Conservation (phyloP, 2,113 vertebrate species). For the Cyrtonyx montezumae region DNA sequence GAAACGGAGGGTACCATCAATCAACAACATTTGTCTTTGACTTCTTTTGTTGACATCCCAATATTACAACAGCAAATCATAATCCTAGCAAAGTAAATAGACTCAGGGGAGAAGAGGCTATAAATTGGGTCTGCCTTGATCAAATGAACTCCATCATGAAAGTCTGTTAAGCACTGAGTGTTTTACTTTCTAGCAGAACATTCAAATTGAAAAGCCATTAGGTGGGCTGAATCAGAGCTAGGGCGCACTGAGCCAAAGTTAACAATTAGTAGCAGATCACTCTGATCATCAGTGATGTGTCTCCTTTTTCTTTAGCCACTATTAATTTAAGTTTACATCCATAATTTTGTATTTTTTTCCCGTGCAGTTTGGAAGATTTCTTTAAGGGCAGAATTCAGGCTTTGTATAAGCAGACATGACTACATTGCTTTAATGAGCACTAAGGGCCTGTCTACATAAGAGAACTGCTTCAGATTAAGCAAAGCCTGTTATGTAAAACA, state of each 20-base stretch:
- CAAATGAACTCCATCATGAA: conserved; percentile 73
- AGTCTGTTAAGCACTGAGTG: conserved; percentile 59
- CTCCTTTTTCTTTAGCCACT: conserved; percentile 9
- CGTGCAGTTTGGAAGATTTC: neutral
- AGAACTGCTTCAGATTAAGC: neutral
- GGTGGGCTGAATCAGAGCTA: neutral
- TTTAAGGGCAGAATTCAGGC: neutral
- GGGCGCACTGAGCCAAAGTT: conserved; percentile 6
- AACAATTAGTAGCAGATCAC: conserved; percentile 37
- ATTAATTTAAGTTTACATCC: conserved; percentile 10
- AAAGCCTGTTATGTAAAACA: conserved; percentile 15
- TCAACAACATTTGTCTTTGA: conserved; percentile 68
- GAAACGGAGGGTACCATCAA: conserved; percentile 68
- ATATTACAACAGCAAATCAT: conserved; percentile 79
- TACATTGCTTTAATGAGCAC: neutral
- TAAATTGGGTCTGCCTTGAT: conserved; percentile 69
- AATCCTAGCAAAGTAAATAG: conserved; percentile 75
- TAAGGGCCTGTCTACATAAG: neutral
- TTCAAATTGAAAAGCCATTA: conserved; percentile 39
- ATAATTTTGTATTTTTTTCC: neutral
- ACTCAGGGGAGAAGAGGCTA: conserved; percentile 66
- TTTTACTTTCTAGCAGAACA: conserved; percentile 49
- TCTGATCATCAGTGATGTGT: neutral
- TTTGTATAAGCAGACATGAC: neutral
- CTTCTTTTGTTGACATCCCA: conserved; percentile 71